phyloP scores from a whole-genome alignment of 2,113 vertebrate species.

The Lepisosteus osseus region DNA sequence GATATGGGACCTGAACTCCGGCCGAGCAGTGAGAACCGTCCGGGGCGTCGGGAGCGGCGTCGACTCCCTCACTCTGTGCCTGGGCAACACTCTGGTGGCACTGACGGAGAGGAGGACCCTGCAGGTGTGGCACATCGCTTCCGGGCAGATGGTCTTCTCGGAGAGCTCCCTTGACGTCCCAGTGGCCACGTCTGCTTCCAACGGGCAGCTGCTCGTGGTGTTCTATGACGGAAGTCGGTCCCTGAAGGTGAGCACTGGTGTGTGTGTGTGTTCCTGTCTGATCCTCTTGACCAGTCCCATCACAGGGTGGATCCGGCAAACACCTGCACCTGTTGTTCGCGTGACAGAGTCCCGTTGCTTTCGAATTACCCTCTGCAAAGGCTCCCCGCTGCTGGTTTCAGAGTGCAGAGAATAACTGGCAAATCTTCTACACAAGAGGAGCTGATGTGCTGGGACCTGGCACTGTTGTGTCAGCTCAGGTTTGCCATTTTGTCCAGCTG shows the following conservation, averaged over 20 bases:
- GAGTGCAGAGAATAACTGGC: too few relatives aligned
- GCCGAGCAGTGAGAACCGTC: slow-evolving; percentile 40
- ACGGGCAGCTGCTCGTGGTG: slow-evolving; percentile 51
- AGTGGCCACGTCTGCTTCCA: slow-evolving; percentile 46
- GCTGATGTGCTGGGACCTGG: too few relatives aligned
- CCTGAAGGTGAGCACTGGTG: slow-evolving; percentile 35
- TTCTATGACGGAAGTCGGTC: slow-evolving; percentile 51
- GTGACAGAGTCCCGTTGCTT: too few relatives aligned
- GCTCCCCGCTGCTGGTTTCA: too few relatives aligned
- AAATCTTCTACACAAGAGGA: too few relatives aligned
- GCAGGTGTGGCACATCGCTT: slow-evolving; percentile 56
- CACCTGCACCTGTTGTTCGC: too few relatives aligned
- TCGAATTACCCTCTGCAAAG: too few relatives aligned
- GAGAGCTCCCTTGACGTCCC: slow-evolving; percentile 43
- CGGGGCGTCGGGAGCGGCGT: slow-evolving; percentile 35
- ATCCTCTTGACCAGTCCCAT: too few relatives aligned
- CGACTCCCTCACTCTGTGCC: slow-evolving; percentile 45
- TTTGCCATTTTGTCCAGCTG: too few relatives aligned
- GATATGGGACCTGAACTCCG: slow-evolving; percentile 54
- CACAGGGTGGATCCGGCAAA: too few relatives aligned
- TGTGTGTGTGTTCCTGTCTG: too few relatives aligned
- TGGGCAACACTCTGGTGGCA: slow-evolving; percentile 55
- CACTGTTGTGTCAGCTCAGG: too few relatives aligned
- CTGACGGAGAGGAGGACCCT: slow-evolving; percentile 48
- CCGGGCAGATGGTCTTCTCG: slow-evolving; percentile 46